Base-by-base conservation (phyloP, 2,797 vertebrate genomes). In the Gallinago nigripennis region DNA sequence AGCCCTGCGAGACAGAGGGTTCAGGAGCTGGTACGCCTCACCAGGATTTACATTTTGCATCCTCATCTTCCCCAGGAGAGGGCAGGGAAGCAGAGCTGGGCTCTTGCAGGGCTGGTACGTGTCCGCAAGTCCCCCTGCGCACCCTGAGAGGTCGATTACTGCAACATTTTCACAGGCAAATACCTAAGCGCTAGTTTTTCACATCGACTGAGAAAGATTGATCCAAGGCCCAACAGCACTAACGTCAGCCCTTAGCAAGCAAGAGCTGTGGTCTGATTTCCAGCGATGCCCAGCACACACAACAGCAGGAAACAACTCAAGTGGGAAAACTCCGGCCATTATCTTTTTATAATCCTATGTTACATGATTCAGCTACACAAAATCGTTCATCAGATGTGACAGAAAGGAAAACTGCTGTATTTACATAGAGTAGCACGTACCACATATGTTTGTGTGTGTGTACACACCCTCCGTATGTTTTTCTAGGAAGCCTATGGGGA, bases 331-430 rank as follows among this genome's bases (percentile, higher is more conserved):
- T 13, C 39, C 20, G 31, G 57, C 45, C 37, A 53, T 73, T 50
- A 61, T 30, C 65, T 39, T 71, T 45, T 65, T 15, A 7, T 33
- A 56, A 72, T 76, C 65, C 73, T 76, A 16, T 12, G 16, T 43
- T 57, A 61, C 35, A 25, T 5, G 20, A 81, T 69, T 78, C 72
- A 93, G 48, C 65, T 60, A 58, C 19, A 84, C 9, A 12, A 56
- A 70, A 19, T 71, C 61, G 82, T 63, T 27, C 50, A 54, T 86
- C 51, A 64, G 73, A 84, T 73, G 66, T 24, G 91, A 86, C 30
- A 79, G 82, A 78, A 91, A 88, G 50, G 53, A 70, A 81, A 82
- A 69, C 58, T 95, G 85, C 87, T 88, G 80, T 92, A 84, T 88
- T 91, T 82, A 85, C 75, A 46, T 0, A 35, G 84, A 81, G 85